phyloP scores from a whole-genome alignment of 2,113 vertebrate genomes.

The Alouatta palliata region DNA sequence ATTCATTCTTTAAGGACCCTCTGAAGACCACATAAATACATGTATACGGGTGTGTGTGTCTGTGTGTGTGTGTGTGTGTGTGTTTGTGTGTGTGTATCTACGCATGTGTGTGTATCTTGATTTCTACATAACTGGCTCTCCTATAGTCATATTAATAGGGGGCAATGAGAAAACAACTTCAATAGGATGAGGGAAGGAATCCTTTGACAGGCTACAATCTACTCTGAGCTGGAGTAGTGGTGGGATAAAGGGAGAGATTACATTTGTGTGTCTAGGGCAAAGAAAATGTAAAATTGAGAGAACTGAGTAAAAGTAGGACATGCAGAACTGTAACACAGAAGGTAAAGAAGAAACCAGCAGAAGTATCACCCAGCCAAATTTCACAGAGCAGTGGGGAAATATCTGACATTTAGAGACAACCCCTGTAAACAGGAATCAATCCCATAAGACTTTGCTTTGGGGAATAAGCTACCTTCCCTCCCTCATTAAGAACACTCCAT shows the following conservation, averaged over 20 bases:
- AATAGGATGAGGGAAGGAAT: background rate
- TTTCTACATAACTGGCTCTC: slow-evolving; percentile 62
- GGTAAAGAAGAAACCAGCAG: slow-evolving; percentile 64
- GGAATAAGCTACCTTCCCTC: slow-evolving; percentile 70
- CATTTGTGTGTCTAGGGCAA: slow-evolving; percentile 62
- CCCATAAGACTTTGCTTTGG: slow-evolving; percentile 57
- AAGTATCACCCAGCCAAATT: slow-evolving; percentile 57
- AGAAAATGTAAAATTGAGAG: slow-evolving; percentile 65
- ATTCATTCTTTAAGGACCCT: slow-evolving; percentile 39
- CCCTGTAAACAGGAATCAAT: slow-evolving; percentile 12
- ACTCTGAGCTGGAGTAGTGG: slow-evolving; percentile 42
- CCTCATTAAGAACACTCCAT: slow-evolving; percentile 71
- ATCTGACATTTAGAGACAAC: slow-evolving; percentile 18
- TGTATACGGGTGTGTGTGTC: background rate
- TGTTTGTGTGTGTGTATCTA: background rate
- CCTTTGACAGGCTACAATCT: slow-evolving; percentile 59
- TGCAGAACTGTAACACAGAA: slow-evolving; percentile 71
- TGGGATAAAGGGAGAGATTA: slow-evolving; percentile 25
- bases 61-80: background rate
- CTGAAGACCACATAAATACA: background rate
- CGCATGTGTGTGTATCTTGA: background rate
- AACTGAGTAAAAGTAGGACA: slow-evolving; percentile 61
- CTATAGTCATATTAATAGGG: slow-evolving; percentile 32
- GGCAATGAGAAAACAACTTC: slow-evolving; percentile 39
- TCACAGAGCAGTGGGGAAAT: slow-evolving; percentile 61